Conservation (phyloP, 2,888 invertebrate species). For the Calliopum simillimum region DNA sequence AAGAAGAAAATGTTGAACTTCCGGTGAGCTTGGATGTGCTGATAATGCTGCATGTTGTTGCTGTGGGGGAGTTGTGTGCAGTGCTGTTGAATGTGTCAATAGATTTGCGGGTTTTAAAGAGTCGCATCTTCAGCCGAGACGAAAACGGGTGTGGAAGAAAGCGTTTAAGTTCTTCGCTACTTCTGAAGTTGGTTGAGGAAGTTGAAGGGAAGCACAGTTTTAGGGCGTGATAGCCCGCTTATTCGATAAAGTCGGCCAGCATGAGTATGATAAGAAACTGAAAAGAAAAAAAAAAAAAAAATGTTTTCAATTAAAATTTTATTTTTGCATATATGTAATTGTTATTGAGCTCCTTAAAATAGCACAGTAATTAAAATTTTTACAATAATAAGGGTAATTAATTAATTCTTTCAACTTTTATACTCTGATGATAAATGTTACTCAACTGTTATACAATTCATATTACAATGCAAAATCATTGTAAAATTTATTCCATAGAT, state of each 20-base stretch:
- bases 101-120: conserved; percentile 67
- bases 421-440: too few species aligned
- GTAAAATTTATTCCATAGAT: too few species aligned
- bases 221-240: not conserved
- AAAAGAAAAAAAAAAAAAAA: conserved; percentile 10
- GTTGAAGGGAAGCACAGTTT: not conserved
- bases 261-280: not conserved
- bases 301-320: too few species aligned
- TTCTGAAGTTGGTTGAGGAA: not conserved
- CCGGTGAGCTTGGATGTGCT: conserved; percentile 53
- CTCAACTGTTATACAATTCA: too few species aligned
- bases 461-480: too few species aligned
- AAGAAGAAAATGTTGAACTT: conserved; percentile 62
- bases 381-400: too few species aligned
- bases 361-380: too few species aligned
- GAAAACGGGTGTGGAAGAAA: not conserved
- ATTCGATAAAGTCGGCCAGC: conserved; percentile 32
- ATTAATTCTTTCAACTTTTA: too few species aligned
- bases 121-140: conserved; percentile 58
- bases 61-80: conserved; percentile 41
- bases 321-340: not conserved
- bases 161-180: not conserved
- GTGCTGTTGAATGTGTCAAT: conserved; percentile 61
- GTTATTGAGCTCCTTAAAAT: too few species aligned
- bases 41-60: conserved; percentile 56